Evolutionary conservation across 2,888 invertebrate genomes (phyloP), one percentile per base, ranked within the genome.

Genomic region (Byasa hedistus): DNA sequence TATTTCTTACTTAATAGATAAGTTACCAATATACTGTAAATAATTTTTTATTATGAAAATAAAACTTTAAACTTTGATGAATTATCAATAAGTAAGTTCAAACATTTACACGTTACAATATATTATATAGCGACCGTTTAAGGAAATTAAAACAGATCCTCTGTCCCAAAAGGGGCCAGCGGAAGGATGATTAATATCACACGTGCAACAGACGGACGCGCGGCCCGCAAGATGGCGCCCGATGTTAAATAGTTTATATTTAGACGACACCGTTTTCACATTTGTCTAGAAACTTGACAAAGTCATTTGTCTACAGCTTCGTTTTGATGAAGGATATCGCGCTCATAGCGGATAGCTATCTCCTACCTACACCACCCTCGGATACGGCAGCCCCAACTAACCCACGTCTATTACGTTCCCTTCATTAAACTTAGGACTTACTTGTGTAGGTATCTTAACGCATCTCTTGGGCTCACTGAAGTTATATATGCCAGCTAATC

Each of bases 111-210:
- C 10, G 7, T 32, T 32, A 10, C 32, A 32, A 32, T 52, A 64
- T 27, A 57, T 36, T 12, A 36, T 56, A 32, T 52, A 24, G 57
- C 61, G 52, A 57, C 62, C 66, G 66, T 58, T 66, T 66, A 66
- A 66, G 66, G 58, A 66, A 66, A 66, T 66, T 66, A 66, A 62
- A 66, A 54, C 58, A 48, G 39, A 57, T 27, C 55, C 66, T 52
- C 52, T 4, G 57, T 60, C 59, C 60, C 55, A 51, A 56, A 61
- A 57, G 54, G 39, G 51, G 51, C 52, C 52, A 21, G 57, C 57
- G 57, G 56, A 39, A 44, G 17, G 60, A 66, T 66, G 66, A 66
- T 66, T 66, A 62, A 66, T 66, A 58, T 62, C 7, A 55, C 58
- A 48, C 61, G 66, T 55, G 58, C 66, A 58, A 58, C 66, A 54